Evolutionary conservation across 2,797 vertebrate species (phyloP), one percentile per base, ranked within the genome.

Genomic region (Sebastes dallii): DNA sequence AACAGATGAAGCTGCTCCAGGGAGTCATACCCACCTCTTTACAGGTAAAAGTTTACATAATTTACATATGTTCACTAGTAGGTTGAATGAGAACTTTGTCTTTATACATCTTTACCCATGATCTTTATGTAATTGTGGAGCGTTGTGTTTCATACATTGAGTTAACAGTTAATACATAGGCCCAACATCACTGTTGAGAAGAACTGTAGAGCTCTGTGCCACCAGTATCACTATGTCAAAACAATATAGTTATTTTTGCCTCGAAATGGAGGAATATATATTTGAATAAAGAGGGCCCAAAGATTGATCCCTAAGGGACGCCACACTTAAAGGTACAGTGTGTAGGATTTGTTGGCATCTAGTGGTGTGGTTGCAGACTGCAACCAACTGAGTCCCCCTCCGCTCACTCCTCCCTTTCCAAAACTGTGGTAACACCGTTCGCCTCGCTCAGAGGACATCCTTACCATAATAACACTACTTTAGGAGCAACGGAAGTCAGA

Each of bases 1-100:
- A 97, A 46, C 81, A 96, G 30, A 62, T 96, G 58, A 72, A 74
- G 67, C 78, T 82, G 55, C 90, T 97, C 60, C 80, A 72, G 36
- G 92, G 93, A n/a, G 2, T 94, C 7, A 27, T 97, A 66, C 96
- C 96, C 16, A 4, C 1, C 11, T 70, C 65, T 20, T 75, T 96
- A 66, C 92, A 96, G 96, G 96, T 96, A 81, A 75, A 85, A 6
- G 54, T 50, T 61, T 14, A 46, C 61, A 78, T 66, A 1, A 24
- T 61, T 27, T 61, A 34, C 11, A 67, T 1, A 11, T n/a, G n/a
- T n/a, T 58, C 1, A 46, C 22, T 54, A 1, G 0, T 5, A 77
- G 30, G 30, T 34, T 32, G 50, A 36, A 34, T 46, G 0, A 52
- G 0, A 55, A 24, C 32, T 11, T n/a, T 66, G 30, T 18, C 18